A percentile compares a stretch with the other conserved stretches of the same genome.
Conservation (phyloP, 2,888 invertebrate species). For the Amblyjoppa fuscipennis region DNA sequence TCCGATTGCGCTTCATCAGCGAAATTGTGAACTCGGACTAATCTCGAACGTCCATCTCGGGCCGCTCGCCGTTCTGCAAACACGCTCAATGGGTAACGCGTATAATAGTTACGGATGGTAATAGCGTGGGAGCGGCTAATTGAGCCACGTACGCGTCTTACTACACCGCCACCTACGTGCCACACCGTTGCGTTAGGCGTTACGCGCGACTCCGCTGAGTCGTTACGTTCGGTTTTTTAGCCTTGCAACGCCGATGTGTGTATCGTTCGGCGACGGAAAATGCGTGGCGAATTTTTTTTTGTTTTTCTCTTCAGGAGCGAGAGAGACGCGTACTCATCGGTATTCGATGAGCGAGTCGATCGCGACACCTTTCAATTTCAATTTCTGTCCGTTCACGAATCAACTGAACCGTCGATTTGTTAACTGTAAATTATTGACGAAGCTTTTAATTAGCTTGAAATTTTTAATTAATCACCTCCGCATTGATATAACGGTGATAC, state of each 20-base stretch:
- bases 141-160: slow-evolving; percentile 39
- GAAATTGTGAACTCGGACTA: background rate
- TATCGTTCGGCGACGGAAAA: slow-evolving; percentile 26
- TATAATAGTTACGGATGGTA: background rate
- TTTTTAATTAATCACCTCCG: no score
- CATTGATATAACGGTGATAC: no score
- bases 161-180: slow-evolving; percentile 47
- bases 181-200: slow-evolving; percentile 56
- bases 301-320: background rate
- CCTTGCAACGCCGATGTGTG: background rate
- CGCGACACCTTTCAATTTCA: background rate
- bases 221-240: background rate
- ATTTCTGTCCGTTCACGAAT: background rate
- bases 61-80: background rate
- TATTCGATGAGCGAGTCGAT: background rate
- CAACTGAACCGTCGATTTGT: background rate
- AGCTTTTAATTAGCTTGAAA: background rate
- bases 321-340: background rate
- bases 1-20: background rate
- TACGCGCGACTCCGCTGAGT: slow-evolving; percentile 31
- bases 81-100: background rate
- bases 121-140: background rate
- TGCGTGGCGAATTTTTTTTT: slow-evolving; percentile 31
- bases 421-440: background rate
- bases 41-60: background rate